Evolutionary conservation across 2,797 vertebrate genomes (phyloP).

Genomic region (Poeciliopsis paucimaculata): DNA sequence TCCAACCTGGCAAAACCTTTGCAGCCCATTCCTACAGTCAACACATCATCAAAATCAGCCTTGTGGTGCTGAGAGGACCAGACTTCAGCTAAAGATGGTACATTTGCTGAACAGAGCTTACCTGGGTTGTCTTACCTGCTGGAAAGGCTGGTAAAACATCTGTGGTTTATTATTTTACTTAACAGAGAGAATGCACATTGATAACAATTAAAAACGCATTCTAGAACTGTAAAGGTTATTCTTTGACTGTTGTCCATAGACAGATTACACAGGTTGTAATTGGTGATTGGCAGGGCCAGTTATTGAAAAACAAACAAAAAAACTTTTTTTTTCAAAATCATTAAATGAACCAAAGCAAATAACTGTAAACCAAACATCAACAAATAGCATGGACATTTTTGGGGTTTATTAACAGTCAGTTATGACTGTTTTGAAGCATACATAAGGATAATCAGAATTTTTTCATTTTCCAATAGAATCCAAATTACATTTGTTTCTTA

Average conservation of each 20-base stretch:
- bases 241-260: not conserved
- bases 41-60: conserved; percentile 70
- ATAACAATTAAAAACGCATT: not conserved
- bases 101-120: conserved; percentile 6
- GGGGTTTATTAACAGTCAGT: not conserved
- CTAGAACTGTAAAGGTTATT: not conserved
- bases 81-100: conserved; percentile 12
- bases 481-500: not conserved
- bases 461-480: not conserved
- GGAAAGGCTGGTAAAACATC: not conserved
- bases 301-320: not conserved
- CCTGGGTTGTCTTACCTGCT: conserved; percentile 9
- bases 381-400: not conserved
- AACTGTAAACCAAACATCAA: not conserved
- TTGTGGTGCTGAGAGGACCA: conserved; percentile 32
- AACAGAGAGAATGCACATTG: not conserved
- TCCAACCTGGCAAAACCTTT: conserved; percentile 40
- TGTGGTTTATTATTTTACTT: not conserved
- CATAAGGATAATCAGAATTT: not conserved
- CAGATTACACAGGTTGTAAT: not conserved
- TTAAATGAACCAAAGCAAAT: not conserved
- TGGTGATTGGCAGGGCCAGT: not conserved
- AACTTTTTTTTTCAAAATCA: not conserved
- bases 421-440: not conserved
- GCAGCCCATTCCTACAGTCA: conserved; percentile 56